Conservation (phyloP, 2,888 invertebrate species). For the Syritta pipiens region DNA sequence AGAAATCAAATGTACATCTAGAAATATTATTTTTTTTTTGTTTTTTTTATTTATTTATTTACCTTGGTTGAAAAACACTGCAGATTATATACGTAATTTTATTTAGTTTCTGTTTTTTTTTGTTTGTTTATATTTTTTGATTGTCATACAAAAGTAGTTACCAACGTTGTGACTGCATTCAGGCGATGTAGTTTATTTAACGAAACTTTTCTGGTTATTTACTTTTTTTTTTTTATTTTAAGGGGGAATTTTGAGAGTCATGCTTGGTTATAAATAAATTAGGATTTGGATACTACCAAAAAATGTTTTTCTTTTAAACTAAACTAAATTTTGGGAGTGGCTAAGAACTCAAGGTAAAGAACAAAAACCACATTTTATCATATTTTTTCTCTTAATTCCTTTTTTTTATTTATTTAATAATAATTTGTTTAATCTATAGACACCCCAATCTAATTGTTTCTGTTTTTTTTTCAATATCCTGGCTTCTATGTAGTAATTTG, state of each 20-base stretch:
- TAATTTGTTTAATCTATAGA: constrained; percentile 33
- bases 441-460: constrained; percentile 26
- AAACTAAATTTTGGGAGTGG: no score
- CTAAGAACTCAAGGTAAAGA: not conserved
- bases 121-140: no score
- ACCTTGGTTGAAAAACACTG: constrained; percentile 61
- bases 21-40: constrained; percentile 14
- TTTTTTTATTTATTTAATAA: constrained; percentile 44
- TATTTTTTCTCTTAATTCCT: constrained; percentile 31
- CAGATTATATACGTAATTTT: constrained; percentile 15
- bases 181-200: constrained; percentile 19
- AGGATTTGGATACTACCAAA: not conserved
- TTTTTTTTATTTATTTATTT: constrained; percentile 53
- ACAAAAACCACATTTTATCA: constrained; percentile 19
- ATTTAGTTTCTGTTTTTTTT: not conserved
- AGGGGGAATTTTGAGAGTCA: not conserved
- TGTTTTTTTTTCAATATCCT: constrained; percentile 3
- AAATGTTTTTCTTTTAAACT: no score
- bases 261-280: not conserved
- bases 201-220: constrained; percentile 10
- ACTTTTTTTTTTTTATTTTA: no score
- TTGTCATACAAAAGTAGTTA: constrained; percentile 18
- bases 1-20: constrained; percentile 35
- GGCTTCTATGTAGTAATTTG: constrained; percentile 14
- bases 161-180: constrained; percentile 35